Base-by-base conservation (phyloP, 2,888 invertebrate species). In the Diaprepes abbreviatus region DNA sequence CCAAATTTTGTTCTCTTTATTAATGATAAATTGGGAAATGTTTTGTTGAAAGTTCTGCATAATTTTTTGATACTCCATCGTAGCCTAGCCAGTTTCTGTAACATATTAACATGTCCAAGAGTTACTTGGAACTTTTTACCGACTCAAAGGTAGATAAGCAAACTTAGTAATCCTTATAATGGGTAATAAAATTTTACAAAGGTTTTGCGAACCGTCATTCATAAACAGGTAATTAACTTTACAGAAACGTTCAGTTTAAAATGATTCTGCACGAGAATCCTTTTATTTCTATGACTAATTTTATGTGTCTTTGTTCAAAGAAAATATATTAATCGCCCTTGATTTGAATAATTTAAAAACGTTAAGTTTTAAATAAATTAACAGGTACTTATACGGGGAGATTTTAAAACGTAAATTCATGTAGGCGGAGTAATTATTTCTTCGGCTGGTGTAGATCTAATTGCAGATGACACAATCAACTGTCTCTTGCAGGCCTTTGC, bases 141-240 rank as follows among this genome's bases (percentile, higher is more conserved):
- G n/a, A 16, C 24, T 36, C 12, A 38, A 55, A 55, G 35, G 54
- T 35, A 55, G 21, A 55, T 55, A 38, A 38, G 38, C 38, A 55
- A 55, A 55, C 12, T 55, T 21, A 36, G 55, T 38, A 38, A 55
- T 38, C 10, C 10, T 5, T 24, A 55, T 55, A 55, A 55, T 55
- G 38, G 55, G 55, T 24, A 55, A 55, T 55, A 55, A 55, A 55
- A 38, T 24, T 38, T 14, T 38, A 55, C 24, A 55, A 55, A 55
- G 38, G 36, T 55, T 24, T 36, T 14, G 35, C 38, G 55, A 16
- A 24, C 55, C 55, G 55, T 24, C 55, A 38, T 55, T 38, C 36
- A 55, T 55, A 55, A 55, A 55, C 55, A 38, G 36, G 55, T 55
- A 55, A 55, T 55, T 38, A 55, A 55, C 24, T 55, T 55, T 55